Percentiles rank a stretch among this genome's conserved stretches.
Conservation (phyloP, 2,888 invertebrate genomes). For the Macrophya alboannulata region DNA sequence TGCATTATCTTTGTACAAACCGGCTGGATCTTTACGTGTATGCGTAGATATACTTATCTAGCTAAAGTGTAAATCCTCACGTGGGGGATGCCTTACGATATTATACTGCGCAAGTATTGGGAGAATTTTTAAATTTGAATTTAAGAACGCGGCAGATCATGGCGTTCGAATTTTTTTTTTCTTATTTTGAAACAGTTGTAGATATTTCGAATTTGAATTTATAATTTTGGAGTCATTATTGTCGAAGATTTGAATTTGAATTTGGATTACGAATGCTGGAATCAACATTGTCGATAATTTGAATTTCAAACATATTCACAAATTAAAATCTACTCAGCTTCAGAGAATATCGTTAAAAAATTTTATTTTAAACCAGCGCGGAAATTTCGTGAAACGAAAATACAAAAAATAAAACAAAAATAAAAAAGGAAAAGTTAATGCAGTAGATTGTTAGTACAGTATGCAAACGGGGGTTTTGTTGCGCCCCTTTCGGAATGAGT, state of each 20-base stretch:
- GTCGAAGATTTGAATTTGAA: background rate
- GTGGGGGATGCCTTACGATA: background rate
- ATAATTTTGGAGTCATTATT: too few relatives aligned
- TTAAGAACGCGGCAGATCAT: too few relatives aligned
- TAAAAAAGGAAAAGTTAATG: background rate
- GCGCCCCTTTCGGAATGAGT: background rate
- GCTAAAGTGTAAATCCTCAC: background rate
- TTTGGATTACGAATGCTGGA: background rate
- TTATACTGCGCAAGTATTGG: background rate
- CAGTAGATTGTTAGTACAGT: background rate
- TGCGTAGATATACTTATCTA: background rate
- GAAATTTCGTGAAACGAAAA: background rate
- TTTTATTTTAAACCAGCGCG: background rate
- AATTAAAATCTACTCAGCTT: background rate
- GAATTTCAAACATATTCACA: background rate
- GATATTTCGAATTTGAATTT: too few relatives aligned
- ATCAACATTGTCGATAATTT: background rate
- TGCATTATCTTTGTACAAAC: background rate
- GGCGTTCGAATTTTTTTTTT: too few relatives aligned
- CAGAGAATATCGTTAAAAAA: background rate
- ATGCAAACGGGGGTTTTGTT: background rate
- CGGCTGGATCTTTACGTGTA: background rate
- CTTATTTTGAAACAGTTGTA: too few relatives aligned
- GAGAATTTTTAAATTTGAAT: background rate
- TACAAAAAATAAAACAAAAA: background rate